These are phyloP conservation scores for Vidua macroura DNA, from an alignment of 2,113 vertebrate genomes.

Conservation along the genomic window DNA sequence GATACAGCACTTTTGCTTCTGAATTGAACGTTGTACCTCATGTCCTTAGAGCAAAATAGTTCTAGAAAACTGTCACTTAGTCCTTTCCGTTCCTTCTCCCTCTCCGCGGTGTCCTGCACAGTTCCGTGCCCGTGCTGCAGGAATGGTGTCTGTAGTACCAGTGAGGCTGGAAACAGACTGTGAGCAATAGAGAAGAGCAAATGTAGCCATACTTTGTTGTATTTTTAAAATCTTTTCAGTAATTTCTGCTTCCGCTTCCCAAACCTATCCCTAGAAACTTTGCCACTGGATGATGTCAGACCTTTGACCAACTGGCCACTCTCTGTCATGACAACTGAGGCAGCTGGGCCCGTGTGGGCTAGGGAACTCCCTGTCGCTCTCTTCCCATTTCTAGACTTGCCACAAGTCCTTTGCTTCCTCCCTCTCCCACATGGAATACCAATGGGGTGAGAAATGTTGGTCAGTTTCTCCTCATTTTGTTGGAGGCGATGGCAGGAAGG, in stretches of 20 bases:
- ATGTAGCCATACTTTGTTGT: constrained; percentile 28
- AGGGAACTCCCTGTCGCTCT: constrained; percentile 71
- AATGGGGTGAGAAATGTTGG: constrained; percentile 73
- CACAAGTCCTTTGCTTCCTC: constrained; percentile 57
- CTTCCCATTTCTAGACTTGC: constrained; percentile 67
- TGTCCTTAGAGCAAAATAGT: constrained; percentile 38
- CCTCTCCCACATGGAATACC: constrained; percentile 61
- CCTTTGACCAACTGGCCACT: constrained; percentile 76
- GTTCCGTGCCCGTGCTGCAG: neutral
- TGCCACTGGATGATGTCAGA: constrained; percentile 71
- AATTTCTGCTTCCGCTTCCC: constrained; percentile 68
- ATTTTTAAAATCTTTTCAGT: constrained; percentile 43
- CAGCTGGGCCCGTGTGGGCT: constrained; percentile 61
- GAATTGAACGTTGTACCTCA: constrained; percentile 36
- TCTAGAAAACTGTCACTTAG: constrained; percentile 17
- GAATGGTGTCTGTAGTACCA: neutral
- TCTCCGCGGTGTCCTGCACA: neutral
- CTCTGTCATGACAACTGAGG: constrained; percentile 73
- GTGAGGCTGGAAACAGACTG: constrained; percentile 29
- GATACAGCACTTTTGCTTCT: constrained; percentile 34
- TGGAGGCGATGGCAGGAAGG: constrained; percentile 1
- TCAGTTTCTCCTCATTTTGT: constrained; percentile 57
- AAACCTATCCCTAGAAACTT: constrained; percentile 65
- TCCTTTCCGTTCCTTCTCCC: constrained; percentile 21
- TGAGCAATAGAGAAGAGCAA: constrained; percentile 45